Conservation (phyloP, 2,113 vertebrate species). For the Trachemys scripta region DNA sequence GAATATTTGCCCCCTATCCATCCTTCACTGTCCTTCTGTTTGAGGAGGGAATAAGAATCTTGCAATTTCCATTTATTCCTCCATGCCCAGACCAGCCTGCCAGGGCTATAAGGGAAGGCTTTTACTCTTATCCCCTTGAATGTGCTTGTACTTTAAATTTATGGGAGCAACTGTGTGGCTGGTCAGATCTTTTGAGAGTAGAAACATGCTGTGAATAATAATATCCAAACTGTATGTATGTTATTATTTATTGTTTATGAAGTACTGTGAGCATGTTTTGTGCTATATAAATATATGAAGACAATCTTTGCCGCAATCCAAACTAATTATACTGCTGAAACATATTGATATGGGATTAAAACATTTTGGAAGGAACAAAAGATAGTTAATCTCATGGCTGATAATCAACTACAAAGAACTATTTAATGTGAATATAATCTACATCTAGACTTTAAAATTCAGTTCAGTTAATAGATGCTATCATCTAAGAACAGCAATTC, state of each 20-base stretch:
- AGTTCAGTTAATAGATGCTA: background rate
- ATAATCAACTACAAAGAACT: conserved; percentile 4
- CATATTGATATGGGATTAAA: background rate
- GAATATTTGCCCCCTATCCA: background rate
- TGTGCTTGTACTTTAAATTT: background rate
- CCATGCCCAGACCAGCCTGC: background rate
- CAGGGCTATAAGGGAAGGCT: background rate
- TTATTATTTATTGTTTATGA: background rate
- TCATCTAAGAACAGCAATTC: conserved; percentile 27
- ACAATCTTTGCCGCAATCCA: accelerated
- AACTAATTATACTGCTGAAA: background rate
- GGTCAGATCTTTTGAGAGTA: background rate
- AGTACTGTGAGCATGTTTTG: background rate
- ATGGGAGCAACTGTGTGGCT: background rate
- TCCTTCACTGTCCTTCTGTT: accelerated
- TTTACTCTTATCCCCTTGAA: background rate
- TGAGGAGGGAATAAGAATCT: background rate
- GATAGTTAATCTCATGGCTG: conserved; percentile 2
- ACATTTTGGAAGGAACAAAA: background rate
- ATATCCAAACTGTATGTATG: background rate
- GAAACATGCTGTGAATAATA: background rate
- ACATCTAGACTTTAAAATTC: conserved; percentile 5
- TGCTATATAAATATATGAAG: background rate
- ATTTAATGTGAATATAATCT: background rate
- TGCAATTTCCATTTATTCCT: background rate